Base-by-base conservation (phyloP, 2,797 vertebrate genomes). In the Myotis pilosus region DNA sequence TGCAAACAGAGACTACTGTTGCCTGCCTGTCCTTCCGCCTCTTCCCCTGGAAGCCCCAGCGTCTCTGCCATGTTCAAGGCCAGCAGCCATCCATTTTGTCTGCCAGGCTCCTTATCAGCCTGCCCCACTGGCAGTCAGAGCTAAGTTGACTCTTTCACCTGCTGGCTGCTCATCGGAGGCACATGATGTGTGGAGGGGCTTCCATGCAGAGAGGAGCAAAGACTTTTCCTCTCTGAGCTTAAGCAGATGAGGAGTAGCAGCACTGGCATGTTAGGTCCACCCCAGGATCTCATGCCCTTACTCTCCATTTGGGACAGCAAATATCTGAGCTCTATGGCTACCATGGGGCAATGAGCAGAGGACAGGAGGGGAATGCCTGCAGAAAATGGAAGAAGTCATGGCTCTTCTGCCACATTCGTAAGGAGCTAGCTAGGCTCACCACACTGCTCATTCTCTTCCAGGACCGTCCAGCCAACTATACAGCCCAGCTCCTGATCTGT, bases 81-180 rank as follows among this genome's bases (percentile, higher is more conserved):
- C 86, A 85, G 83, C 55, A 79, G 87, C 76, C 76, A 89, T 83
- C 55, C n/a, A 13, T 87, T 68, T 75, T 80, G 91, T 86, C 41
- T 92, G 90, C 92, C 81, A 94, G 87, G 68, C 53, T 89, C 72
- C 69, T 86, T 92, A 47, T 49, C 41, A 8, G 74, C 38, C 90
- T 83, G 64, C 72, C 36, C 66, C 10, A 15, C 25, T 66, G 92
- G 90, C 87, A 72, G 87, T n/a, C 74, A 80, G 88, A 94, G 82
- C 57, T 69, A 38, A 78, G 78, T 68, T 30, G 51, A 88, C 79
- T 82, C 93, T 92, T 92, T 80, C 11, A 47, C 84, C 76, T 88
- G 84, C 53, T 49, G 82, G 66, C 88, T 97, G 79, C 71, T 93
- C 92, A 75, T 64, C 87, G 87, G 66, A 72, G 81, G 80, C 85